Conservation (phyloP, 2,888 invertebrate genomes). For the Cryptus viduatorius region DNA sequence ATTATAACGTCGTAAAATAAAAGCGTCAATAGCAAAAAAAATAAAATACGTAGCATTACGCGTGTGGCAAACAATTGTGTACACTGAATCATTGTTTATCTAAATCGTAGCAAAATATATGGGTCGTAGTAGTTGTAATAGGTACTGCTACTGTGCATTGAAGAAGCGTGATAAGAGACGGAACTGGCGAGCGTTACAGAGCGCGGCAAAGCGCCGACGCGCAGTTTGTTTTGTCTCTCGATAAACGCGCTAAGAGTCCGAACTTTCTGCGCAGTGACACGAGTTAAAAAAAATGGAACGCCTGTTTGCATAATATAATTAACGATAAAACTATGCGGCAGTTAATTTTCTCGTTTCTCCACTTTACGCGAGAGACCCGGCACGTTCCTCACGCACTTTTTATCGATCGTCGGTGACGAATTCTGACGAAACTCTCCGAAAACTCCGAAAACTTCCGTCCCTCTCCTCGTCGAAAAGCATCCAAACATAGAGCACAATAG, state of each 20-base stretch:
- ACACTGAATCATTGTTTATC: conserved; percentile 19
- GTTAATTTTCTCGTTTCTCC: not conserved
- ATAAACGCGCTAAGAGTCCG: not conserved
- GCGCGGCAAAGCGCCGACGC: conserved; percentile 1
- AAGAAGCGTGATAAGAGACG: conserved; percentile 7
- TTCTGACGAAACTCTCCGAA: not conserved
- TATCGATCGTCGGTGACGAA: not conserved
- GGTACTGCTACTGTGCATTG: not conserved
- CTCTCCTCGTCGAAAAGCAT: too few relatives aligned
- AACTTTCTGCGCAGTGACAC: conserved; percentile 21
- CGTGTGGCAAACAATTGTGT: conserved; percentile 18
- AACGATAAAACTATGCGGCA: conserved; percentile 14
- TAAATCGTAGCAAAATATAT: not conserved
- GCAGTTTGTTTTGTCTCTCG: conserved; percentile 18
- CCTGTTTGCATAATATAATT: conserved; percentile 22
- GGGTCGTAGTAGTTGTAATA: not conserved
- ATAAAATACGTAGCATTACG: not conserved
- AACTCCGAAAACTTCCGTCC: too few relatives aligned
- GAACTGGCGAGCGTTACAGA: not conserved
- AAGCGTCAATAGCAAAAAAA: not conserved
- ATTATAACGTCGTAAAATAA: not conserved
- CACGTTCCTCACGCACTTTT: not conserved
- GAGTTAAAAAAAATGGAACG: not conserved
- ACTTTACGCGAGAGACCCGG: not conserved
- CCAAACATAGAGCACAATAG: too few relatives aligned